These are phyloP conservation scores for Augochlorella aurata DNA, from an alignment of 2,888 invertebrate species.

Conservation along the genomic window DNA sequence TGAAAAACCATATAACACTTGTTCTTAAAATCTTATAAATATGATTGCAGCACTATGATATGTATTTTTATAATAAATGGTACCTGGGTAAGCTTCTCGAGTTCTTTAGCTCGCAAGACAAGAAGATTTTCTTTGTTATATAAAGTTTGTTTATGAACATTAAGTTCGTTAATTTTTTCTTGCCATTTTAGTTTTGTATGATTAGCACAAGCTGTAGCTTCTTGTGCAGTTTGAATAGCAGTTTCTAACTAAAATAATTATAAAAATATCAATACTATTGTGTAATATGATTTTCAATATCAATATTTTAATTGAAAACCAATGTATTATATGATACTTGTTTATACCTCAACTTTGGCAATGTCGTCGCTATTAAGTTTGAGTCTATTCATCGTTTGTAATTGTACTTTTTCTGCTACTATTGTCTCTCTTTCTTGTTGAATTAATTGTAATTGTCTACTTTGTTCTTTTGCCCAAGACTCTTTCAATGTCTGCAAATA, in stretches of 20 bases:
- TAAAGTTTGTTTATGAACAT: slow-evolving; percentile 66
- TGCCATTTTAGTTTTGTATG: slow-evolving; percentile 76
- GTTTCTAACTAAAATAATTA: slow-evolving; percentile 70
- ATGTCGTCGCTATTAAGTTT: slow-evolving; percentile 71
- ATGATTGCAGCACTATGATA: not conserved
- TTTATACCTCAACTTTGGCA: slow-evolving; percentile 74
- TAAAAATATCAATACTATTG: slow-evolving; percentile 19
- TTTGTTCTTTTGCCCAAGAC: slow-evolving; percentile 75
- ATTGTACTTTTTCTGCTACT: slow-evolving; percentile 73
- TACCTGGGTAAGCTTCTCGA: slow-evolving; percentile 77
- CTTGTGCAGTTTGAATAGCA: slow-evolving; percentile 75
- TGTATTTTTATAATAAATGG: slow-evolving; percentile 6
- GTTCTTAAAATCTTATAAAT: not conserved
- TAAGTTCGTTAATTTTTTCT: slow-evolving; percentile 72
- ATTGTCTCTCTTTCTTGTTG: slow-evolving; percentile 73
- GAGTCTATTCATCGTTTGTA: slow-evolving; percentile 73
- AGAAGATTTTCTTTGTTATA: slow-evolving; percentile 74
- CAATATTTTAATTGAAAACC: not conserved
- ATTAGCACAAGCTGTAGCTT: slow-evolving; percentile 70
- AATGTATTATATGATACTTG: not conserved
- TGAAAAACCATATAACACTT: slow-evolving; percentile 11
- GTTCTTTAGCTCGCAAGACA: slow-evolving; percentile 74
- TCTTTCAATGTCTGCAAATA: slow-evolving; percentile 72
- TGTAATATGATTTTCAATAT: not conserved
- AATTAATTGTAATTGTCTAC: slow-evolving; percentile 71